A percentile compares a stretch with the other conserved stretches of the same genome.
phyloP scores from a whole-genome alignment of 2,888 invertebrate species.

The Trilocha varians region DNA sequence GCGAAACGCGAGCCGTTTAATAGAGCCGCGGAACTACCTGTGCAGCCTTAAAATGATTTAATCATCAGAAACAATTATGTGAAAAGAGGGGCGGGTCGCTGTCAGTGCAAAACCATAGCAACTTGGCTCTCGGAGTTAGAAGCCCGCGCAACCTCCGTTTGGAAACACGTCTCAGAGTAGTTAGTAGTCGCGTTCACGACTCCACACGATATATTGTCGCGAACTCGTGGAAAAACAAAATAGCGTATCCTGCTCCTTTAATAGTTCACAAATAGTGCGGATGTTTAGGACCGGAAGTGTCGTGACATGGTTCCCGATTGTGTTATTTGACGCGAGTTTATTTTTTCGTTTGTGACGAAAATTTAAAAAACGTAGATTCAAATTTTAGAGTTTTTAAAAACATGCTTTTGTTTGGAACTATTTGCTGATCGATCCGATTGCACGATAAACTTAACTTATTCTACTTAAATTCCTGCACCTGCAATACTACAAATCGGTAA shows the following conservation, averaged over 20 bases:
- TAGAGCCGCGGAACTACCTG: conserved; percentile 28
- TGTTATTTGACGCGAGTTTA: conserved; percentile 49
- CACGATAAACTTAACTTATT: background rate
- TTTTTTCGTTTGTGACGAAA: conserved; percentile 31
- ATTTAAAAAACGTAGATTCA: conserved; percentile 16
- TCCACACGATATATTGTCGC: background rate
- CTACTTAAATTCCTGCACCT: too few relatives aligned
- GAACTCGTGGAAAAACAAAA: background rate
- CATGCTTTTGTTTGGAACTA: conserved; percentile 37
- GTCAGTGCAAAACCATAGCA: conserved; percentile 41
- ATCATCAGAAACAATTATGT: conserved; percentile 42
- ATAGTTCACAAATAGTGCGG: conserved; percentile 30
- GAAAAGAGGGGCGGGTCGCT: conserved; percentile 39
- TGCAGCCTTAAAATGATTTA: conserved; percentile 39
- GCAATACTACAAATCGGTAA: too few relatives aligned
- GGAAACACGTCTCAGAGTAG: conserved; percentile 31
- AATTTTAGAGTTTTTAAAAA: conserved; percentile 20
- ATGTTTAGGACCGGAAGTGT: conserved; percentile 40
- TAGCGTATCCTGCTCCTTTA: background rate
- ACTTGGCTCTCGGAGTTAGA: conserved; percentile 31
- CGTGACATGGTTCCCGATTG: conserved; percentile 51
- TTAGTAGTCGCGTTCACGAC: background rate
- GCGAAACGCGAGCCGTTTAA: conserved; percentile 1
- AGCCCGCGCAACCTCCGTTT: conserved; percentile 28
- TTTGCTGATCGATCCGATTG: conserved; percentile 18